Base-by-base conservation (phyloP, 2,888 invertebrate genomes). In the Hemithea aestivaria region DNA sequence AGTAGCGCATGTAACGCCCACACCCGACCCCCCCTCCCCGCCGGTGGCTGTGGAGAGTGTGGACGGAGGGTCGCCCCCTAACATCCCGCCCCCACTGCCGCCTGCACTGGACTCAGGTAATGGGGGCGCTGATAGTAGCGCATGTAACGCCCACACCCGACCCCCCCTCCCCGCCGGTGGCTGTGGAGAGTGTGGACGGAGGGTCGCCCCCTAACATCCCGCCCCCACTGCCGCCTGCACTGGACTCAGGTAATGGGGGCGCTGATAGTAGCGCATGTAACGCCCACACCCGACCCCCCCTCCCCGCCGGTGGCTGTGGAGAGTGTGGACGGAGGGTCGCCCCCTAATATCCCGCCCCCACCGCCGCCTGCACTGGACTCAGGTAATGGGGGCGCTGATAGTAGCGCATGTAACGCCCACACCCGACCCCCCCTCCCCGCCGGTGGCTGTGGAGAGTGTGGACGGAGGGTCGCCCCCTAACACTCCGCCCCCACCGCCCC, bases 241-340 rank as follows among this genome's bases (percentile, higher is more conserved):
- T 23, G 1, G 35, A 31, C 30, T 48, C 61, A 51, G 66, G 74
- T 73, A 44, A n/a, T n/a, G 0, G 74, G 73, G 10, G 58, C 57
- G 6, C 30, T 46, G 1, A 20, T 52, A 3, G 35, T 46, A 5
- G 51, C 50, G 6, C 29, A 48, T 1, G 51, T 46, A 1, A 49
- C 60, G 2, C 7, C 48, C 9, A 32, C 44, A 2, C 45, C 58
- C 5, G 42, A 56, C 6, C 49, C 56, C 10, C 44, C 64, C 6
- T 32, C 52, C n/a, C 44, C 57, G 8, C 41, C 58, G 3, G 41
- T 48, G 25, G 24, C 52, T 2, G 44, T 43, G 6, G 51, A 55
- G 16, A 30, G 35, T 2, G 55, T 55, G 6, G 60, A 57, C 10
- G 54, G 53, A 2, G 43, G 46, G 6, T 41, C 1, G 20, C 44